Conservation (phyloP, 2,888 invertebrate species). For the Drosophila helvetica region DNA sequence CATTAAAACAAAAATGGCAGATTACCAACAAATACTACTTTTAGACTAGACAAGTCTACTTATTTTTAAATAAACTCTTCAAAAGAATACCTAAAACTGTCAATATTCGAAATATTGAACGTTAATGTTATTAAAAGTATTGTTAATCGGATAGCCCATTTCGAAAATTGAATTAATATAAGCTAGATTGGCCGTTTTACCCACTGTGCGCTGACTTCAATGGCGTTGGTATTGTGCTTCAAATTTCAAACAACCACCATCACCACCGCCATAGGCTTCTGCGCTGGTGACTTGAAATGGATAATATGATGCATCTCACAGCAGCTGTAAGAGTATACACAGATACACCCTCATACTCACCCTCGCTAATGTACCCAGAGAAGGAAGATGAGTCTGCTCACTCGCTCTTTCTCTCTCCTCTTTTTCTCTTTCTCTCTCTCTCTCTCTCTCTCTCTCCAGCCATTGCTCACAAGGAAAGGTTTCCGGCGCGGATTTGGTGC, state of each 20-base stretch:
- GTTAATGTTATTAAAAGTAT: too few relatives aligned
- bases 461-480: background rate
- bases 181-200: constrained; percentile 11
- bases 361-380: constrained; percentile 38
- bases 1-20: too few relatives aligned
- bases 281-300: constrained; percentile 31
- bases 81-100: too few relatives aligned
- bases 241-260: constrained; percentile 42
- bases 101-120: too few relatives aligned
- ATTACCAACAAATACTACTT: too few relatives aligned
- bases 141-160: too few relatives aligned
- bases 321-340: constrained; percentile 16
- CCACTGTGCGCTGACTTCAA: constrained; percentile 1
- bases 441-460: constrained; percentile 3
- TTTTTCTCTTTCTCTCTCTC: constrained; percentile 1
- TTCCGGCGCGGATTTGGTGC: constrained; percentile 4
- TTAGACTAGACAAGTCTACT: too few relatives aligned
- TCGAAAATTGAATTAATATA: background rate
- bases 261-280: constrained; percentile 30
- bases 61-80: too few relatives aligned
- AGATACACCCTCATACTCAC: constrained; percentile 69
- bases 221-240: background rate
- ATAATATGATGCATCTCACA: constrained; percentile 55
- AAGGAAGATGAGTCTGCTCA: constrained; percentile 38
- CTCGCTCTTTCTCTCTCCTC: constrained; percentile 4